Percentiles rank a stretch among this genome's conserved stretches.
phyloP scores from a whole-genome alignment of 1,140 invertebrate species.

The Caerostris extrusa region DNA sequence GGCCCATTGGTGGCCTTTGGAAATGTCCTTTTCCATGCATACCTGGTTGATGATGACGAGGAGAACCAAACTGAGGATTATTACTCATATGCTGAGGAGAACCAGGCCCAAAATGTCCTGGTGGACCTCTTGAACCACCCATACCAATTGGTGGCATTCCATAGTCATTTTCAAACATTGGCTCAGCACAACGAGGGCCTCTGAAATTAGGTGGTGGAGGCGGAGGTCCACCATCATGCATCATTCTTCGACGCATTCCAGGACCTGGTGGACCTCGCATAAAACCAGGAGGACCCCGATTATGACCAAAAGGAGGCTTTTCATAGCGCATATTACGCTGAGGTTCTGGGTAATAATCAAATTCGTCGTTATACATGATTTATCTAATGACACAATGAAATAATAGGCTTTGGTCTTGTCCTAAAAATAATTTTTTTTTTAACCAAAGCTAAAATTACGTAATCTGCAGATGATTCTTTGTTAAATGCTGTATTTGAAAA shows the following conservation, averaged over 20 bases:
- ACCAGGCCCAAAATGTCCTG: constrained; percentile 49
- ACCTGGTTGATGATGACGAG: constrained; percentile 40
- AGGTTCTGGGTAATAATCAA: constrained; percentile 65
- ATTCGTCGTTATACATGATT: constrained; percentile 67
- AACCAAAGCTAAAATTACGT: constrained; percentile 39
- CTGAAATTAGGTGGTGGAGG: constrained; percentile 62
- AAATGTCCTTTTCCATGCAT: constrained; percentile 65
- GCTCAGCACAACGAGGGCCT: constrained; percentile 59
- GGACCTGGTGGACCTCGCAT: constrained; percentile 52
- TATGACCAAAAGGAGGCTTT: constrained; percentile 35
- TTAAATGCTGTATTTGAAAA: neutral
- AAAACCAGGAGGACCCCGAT: neutral
- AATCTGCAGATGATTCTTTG: neutral
- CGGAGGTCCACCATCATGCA: constrained; percentile 38
- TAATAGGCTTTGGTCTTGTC: constrained; percentile 67
- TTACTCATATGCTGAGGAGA: constrained; percentile 62
- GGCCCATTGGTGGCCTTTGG: constrained; percentile 67
- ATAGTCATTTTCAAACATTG: constrained; percentile 72
- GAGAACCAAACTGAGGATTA: neutral
- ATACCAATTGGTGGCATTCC: constrained; percentile 63
- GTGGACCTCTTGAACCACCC: constrained; percentile 63
- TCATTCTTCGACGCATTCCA: constrained; percentile 52
- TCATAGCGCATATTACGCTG: constrained; percentile 66
- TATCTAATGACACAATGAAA: constrained; percentile 21
- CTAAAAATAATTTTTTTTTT: constrained; percentile 64